These are phyloP conservation scores for Xyrichtys novacula DNA, from an alignment of 2,797 vertebrate species.

Conservation along the genomic window DNA sequence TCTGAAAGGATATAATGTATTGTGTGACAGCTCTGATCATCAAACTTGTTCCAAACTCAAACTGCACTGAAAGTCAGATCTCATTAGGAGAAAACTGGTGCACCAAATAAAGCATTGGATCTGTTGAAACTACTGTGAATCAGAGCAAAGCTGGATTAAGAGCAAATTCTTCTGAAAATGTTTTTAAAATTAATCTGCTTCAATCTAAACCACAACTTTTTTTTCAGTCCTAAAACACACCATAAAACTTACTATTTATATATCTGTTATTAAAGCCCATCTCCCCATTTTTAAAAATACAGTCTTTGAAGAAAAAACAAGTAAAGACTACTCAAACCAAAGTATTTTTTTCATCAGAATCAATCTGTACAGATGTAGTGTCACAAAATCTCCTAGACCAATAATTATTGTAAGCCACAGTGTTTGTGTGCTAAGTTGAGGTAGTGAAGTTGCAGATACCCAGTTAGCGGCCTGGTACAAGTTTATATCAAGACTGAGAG, in stretches of 20 bases:
- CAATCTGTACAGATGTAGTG: too few species aligned
- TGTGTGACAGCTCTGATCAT: not conserved
- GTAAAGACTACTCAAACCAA: too few species aligned
- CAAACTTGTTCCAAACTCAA: too few species aligned
- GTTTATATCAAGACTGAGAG: too few species aligned
- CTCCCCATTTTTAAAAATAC: too few species aligned
- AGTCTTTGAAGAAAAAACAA: too few species aligned
- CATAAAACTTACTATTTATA: not conserved
- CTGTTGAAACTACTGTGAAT: not conserved
- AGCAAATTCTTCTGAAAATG: not conserved
- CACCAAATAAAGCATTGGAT: not conserved
- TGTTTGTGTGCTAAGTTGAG: too few species aligned
- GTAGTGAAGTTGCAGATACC: too few species aligned
- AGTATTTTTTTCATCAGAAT: too few species aligned
- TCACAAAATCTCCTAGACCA: too few species aligned
- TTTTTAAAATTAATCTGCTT: not conserved
- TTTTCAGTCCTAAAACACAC: not conserved
- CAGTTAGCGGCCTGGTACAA: too few species aligned
- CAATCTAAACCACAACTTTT: not conserved
- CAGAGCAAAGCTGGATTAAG: not conserved
- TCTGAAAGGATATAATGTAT: constrained; percentile 9
- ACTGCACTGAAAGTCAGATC: not conserved
- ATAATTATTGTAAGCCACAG: too few species aligned
- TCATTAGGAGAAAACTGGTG: not conserved
- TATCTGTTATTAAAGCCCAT: not conserved